phyloP scores from a whole-genome alignment of 2,888 invertebrate species.

The Meta bourneti region DNA sequence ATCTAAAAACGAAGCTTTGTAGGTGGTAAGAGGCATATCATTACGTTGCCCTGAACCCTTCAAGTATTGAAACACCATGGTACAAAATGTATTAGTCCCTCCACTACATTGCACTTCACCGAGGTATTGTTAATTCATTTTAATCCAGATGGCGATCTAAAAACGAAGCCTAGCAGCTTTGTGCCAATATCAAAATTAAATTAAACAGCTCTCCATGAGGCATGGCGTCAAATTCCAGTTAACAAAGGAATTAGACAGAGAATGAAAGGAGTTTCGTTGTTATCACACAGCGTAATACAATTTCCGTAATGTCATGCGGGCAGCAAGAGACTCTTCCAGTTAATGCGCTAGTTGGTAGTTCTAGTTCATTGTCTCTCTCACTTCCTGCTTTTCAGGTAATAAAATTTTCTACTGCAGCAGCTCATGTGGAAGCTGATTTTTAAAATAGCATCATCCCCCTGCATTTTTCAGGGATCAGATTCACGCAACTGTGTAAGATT shows the following conservation, averaged over 20 bases:
- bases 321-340: not conserved
- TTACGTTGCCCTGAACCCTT: no score
- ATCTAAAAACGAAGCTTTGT: no score
- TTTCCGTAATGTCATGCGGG: conserved; percentile 20
- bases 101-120: not conserved
- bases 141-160: not conserved
- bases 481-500: not conserved
- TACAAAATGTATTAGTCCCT: no score
- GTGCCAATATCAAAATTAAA: conserved; percentile 14
- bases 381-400: not conserved
- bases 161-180: not conserved
- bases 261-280: not conserved
- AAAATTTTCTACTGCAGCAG: conserved; percentile 3
- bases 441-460: not conserved
- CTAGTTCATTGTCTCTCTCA: not conserved
- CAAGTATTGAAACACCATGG: no score
- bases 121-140: not conserved
- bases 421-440: not conserved
- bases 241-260: conserved; percentile 1
- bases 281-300: conserved; percentile 10
- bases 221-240: not conserved
- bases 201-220: not conserved
- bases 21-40: no score
- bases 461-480: not conserved
- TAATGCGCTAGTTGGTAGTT: conserved; percentile 9